Conservation (phyloP, 2,113 vertebrate species). For the Anguilla rostrata region DNA sequence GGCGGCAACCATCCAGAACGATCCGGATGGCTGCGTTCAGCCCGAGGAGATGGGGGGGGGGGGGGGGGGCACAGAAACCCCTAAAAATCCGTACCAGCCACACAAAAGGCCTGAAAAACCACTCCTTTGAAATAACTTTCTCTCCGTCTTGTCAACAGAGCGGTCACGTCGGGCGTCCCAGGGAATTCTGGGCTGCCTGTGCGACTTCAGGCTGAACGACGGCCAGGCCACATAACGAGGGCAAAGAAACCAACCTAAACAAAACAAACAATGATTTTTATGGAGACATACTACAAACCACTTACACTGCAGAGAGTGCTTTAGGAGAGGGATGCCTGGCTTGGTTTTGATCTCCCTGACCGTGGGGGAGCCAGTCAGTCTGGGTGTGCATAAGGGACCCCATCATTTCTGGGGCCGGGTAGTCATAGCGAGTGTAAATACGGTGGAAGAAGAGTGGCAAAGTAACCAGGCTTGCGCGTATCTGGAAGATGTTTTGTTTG, state of each 20-base stretch:
- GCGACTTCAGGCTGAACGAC: conserved; percentile 37
- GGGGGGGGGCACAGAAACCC: not conserved
- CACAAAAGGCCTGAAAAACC: not conserved
- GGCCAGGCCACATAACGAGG: conserved; percentile 44
- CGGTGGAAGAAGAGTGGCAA: no score
- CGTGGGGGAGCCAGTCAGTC: no score
- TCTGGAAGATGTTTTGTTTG: no score
- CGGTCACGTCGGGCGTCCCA: conserved; percentile 25
- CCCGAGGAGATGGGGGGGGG: not conserved
- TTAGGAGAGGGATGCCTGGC: not conserved
- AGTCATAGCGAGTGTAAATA: no score
- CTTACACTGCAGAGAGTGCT: conserved; percentile 20
- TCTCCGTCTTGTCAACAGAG: not conserved
- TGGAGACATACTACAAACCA: not conserved
- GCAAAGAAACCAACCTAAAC: conserved; percentile 21
- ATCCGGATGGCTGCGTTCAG: not conserved
- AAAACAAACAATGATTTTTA: conserved; percentile 21
- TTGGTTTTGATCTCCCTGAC: not conserved
- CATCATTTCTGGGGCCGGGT: no score
- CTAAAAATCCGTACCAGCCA: not conserved
- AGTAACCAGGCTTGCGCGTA: no score
- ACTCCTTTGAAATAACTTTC: not conserved
- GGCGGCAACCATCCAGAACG: not conserved
- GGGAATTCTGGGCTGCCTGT: conserved; percentile 36
- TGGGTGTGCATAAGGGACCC: no score